Base-by-base conservation (phyloP, 2,797 vertebrate species). In the Crax fasciolata region DNA sequence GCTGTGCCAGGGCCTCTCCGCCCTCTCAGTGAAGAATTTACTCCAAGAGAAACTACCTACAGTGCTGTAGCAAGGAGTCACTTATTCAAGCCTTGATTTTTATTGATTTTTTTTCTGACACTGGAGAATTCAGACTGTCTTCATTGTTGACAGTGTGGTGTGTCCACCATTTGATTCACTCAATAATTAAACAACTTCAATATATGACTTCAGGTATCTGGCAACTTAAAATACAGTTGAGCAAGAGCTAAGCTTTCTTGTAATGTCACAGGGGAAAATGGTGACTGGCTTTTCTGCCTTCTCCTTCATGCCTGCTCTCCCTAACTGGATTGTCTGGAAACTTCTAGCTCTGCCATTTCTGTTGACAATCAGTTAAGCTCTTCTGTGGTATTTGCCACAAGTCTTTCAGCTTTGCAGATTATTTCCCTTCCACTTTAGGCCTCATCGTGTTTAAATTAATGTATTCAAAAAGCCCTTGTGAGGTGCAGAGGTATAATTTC, bases 101-200 rank as follows among this genome's bases (percentile, higher is more conserved):
- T 24, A n/a, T 32, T 55, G 18, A 32, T 57, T 13, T 58, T 35
- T 35, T 80, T 90, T 93, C 74, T 91, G 61, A 63, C 55, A 28
- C 15, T 55, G 41, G 49, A 90, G 61, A 86, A 90, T 52, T 63
- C 65, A 67, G 27, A 10, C 13, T 73, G 19, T 58, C 25, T 87
- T 76, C 70, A 13, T 39, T 89, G 74, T 94, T 94, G 88, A 89
- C 63, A 63, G 0, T 28, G 82, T 87, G 15, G 1, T 39, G 3
- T 74, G 54, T 67, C 54, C 73, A 68, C 43, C 0, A 0, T 59
- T 89, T 75, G 41, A 77, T 55, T 94, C 18, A 91, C 75, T 90
- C 85, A 84, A 55, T 86, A 89, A 75, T 87, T 85, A 91, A 89
- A 89, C 54, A 68, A 46, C 43, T 91, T 81, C 46, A 72, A 81